phyloP scores from a whole-genome alignment of 2,797 vertebrate species.

The Thripadectes ignobilis region DNA sequence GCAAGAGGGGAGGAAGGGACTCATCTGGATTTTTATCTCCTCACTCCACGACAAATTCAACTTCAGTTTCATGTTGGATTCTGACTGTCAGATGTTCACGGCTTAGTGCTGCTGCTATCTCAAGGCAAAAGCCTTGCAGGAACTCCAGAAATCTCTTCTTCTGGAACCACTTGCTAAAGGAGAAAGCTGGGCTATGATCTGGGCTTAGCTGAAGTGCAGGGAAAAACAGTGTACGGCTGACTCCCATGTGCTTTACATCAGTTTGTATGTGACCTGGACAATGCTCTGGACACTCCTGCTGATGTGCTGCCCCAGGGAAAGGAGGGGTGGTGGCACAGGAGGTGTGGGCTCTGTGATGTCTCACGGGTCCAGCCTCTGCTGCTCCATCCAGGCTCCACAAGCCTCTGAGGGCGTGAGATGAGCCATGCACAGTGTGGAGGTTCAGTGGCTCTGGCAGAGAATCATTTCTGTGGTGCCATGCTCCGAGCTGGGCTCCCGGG shows the following conservation, averaged over 20 bases:
- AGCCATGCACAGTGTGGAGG: background rate
- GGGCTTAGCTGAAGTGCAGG: background rate
- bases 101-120: background rate
- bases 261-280: fast-evolving
- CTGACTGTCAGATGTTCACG: background rate
- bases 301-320: background rate
- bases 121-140: background rate
- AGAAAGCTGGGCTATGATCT: background rate
- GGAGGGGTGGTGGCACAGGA: background rate
- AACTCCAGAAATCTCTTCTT: background rate
- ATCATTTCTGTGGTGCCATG: background rate
- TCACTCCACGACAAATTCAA: background rate
- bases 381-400: background rate
- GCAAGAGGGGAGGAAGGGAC: background rate
- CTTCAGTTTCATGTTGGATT: background rate
- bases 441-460: background rate
- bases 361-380: background rate
- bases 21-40: background rate
- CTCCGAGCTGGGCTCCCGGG: background rate
- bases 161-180: background rate
- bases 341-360: background rate
- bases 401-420: background rate
- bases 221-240: background rate
- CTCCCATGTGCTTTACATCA: background rate
- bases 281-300: background rate